These are phyloP conservation scores for Nautilus pompilius DNA, from an alignment of 1,140 invertebrate species.

Conservation along the genomic window DNA sequence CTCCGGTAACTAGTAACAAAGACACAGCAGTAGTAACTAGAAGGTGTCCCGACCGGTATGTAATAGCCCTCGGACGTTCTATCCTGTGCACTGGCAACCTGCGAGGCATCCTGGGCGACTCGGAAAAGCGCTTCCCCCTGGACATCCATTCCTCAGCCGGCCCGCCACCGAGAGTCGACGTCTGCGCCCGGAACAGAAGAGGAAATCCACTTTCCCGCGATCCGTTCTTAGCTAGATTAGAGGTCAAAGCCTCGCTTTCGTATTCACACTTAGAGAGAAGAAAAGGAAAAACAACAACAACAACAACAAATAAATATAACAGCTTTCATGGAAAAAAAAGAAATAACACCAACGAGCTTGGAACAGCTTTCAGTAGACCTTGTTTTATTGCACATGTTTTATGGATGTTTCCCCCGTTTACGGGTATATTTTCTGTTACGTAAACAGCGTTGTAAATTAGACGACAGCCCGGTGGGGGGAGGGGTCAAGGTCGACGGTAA, in stretches of 20 bases:
- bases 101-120: slow-evolving; percentile 39
- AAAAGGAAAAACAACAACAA: not conserved
- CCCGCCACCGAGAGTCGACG: not conserved
- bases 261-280: not conserved
- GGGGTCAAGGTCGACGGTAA: not conserved
- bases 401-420: too few species aligned
- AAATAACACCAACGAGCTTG: too few species aligned
- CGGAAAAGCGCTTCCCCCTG: slow-evolving; percentile 28
- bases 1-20: too few species aligned
- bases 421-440: too few species aligned
- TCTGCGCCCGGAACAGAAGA: not conserved
- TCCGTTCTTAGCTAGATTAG: not conserved
- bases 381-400: too few species aligned
- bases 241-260: not conserved
- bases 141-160: not conserved
- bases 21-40: too few species aligned
- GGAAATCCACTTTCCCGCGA: not conserved
- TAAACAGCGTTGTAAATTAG: too few species aligned
- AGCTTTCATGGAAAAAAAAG: too few species aligned
- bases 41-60: slow-evolving; percentile 28
- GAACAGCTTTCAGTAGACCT: too few species aligned
- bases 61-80: slow-evolving; percentile 14
- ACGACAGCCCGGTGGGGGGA: too few species aligned
- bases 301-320: too few species aligned
- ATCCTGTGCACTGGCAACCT: slow-evolving; percentile 29